A percentile compares a stretch with the other conserved stretches of the same genome.
Conservation (phyloP, 2,888 invertebrate genomes). For the Strigamia transsilvanica region DNA sequence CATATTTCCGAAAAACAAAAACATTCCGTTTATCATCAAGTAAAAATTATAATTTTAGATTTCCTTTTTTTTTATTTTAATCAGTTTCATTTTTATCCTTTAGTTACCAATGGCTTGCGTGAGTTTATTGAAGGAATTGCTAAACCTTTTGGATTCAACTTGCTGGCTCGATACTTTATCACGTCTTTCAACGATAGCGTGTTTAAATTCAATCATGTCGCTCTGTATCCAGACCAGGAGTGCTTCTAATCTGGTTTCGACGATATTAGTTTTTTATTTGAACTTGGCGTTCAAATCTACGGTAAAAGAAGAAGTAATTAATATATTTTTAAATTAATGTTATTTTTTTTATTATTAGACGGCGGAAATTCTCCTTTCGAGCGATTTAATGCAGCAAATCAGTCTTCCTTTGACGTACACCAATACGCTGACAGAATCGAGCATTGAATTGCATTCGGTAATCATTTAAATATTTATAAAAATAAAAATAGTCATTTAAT, state of each 20-base stretch:
- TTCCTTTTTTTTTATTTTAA: not conserved
- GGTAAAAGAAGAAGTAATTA: conserved; percentile 7
- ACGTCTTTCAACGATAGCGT: conserved; percentile 36
- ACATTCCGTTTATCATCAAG: conserved; percentile 4
- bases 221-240: conserved; percentile 27
- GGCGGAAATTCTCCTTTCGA: conserved; percentile 27
- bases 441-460: not conserved
- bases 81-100: conserved; percentile 3
- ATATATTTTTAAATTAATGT: not conserved
- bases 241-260: conserved; percentile 18
- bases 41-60: not conserved
- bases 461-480: not conserved
- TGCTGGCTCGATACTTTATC: conserved; percentile 40
- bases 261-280: conserved; percentile 46
- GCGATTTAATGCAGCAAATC: conserved; percentile 52
- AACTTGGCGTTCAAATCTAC: conserved; percentile 22
- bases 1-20: not conserved
- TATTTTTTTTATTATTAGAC: conserved; percentile 11
- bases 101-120: conserved; percentile 46
- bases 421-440: not conserved
- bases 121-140: conserved; percentile 49
- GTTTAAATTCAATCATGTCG: conserved; percentile 12
- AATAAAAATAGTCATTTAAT: not conserved
- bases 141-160: conserved; percentile 3
- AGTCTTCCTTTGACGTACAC: conserved; percentile 49